Conservation (phyloP, 2,888 invertebrate genomes). For the Oscheius sp. region DNA sequence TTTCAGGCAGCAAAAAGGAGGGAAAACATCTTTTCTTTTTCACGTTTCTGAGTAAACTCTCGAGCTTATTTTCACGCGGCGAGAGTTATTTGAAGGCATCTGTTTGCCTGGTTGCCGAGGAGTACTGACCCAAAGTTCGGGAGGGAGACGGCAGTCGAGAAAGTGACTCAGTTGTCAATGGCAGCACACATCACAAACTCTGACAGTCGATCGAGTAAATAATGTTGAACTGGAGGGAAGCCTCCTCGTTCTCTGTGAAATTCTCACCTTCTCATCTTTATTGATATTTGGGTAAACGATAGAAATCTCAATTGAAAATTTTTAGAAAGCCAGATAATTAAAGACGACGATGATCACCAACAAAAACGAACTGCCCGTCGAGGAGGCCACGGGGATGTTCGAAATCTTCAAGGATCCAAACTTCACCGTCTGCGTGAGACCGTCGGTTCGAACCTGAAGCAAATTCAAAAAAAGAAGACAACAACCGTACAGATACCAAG, state of each 20-base stretch:
- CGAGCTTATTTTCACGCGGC: neutral
- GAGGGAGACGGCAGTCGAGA: neutral
- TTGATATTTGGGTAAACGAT: neutral
- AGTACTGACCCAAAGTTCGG: slow-evolving; percentile 18
- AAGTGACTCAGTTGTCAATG: neutral
- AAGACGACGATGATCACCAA: neutral
- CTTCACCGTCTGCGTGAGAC: slow-evolving; percentile 2
- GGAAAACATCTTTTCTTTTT: neutral
- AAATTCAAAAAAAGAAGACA: neutral
- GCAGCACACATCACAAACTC: slow-evolving; percentile 18
- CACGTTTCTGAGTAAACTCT: neutral
- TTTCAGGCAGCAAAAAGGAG: neutral
- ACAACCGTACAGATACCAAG: slow-evolving; percentile 4
- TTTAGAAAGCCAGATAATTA: neutral
- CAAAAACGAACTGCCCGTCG: neutral
- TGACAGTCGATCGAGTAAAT: slow-evolving; percentile 20
- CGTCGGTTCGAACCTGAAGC: slow-evolving; percentile 17
- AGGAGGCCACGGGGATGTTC: slow-evolving; percentile 4
- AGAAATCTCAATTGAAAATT: slow-evolving; percentile 6
- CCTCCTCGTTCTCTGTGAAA: no score
- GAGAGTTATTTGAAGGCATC: neutral
- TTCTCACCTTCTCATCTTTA: no score
- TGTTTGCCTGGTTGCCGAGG: neutral
- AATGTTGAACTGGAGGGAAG: neutral
- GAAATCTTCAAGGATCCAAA: slow-evolving; percentile 10